Evolutionary conservation across 2,888 invertebrate genomes (phyloP).

Genomic region (Abscondita cerata): DNA sequence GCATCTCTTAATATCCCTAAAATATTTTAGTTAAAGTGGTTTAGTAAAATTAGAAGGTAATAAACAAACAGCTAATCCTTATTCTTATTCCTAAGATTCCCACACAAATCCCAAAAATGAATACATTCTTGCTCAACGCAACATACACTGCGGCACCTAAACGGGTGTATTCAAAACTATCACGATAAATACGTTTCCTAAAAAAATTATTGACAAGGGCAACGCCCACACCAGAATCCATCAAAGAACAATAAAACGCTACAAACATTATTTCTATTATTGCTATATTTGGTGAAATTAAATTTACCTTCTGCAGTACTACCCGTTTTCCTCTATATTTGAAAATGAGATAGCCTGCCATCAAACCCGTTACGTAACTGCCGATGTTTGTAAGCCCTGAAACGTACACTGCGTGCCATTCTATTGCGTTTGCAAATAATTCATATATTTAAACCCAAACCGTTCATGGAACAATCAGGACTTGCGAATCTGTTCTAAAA

Average conservation of each 20-base stretch:
- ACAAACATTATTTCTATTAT: constrained; percentile 2
- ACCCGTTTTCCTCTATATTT: constrained; percentile 34
- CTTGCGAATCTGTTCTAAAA: too few species aligned
- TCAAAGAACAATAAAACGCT: constrained; percentile 10
- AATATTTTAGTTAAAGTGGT: neutral
- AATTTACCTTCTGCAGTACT: constrained; percentile 36
- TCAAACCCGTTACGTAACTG: constrained; percentile 43
- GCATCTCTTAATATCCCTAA: constrained; percentile 20
- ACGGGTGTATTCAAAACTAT: constrained; percentile 51
- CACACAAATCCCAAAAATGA: constrained; percentile 51
- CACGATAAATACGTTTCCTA: constrained; percentile 24
- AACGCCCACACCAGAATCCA: constrained; percentile 11
- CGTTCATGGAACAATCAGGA: too few species aligned
- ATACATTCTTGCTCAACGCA: constrained; percentile 55
- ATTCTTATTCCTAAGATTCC: constrained; percentile 48
- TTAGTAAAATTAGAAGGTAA: neutral
- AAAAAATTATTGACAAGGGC: constrained; percentile 1
- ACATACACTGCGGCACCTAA: constrained; percentile 57
- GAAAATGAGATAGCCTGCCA: constrained; percentile 43
- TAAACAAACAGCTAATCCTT: constrained; percentile 52
- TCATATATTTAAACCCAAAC: too few species aligned
- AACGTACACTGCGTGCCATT: constrained; percentile 40
- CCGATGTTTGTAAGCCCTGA: constrained; percentile 39
- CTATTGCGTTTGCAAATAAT: too few species aligned
- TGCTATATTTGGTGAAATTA: neutral